These are phyloP conservation scores for Tyria jacobaeae DNA, from an alignment of 2,888 invertebrate genomes.

Conservation along the genomic window DNA sequence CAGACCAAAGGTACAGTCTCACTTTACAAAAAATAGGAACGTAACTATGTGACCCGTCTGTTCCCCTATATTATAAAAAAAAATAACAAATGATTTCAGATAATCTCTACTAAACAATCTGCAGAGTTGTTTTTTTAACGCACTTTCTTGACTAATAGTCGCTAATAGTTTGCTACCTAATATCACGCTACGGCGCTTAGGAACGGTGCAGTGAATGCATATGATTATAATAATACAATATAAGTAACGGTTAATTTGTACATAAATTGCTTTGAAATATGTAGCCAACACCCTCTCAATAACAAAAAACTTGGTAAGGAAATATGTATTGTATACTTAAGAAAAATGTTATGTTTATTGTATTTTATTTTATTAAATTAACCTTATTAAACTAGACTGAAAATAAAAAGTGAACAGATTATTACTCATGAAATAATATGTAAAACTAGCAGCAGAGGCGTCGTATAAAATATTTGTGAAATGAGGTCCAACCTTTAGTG, in stretches of 20 bases:
- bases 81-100: no score
- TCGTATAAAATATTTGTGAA: slow-evolving; percentile 1
- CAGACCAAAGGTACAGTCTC: slow-evolving; percentile 1
- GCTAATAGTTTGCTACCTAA: no score
- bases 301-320: background rate
- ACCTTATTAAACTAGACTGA: no score
- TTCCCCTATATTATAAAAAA: no score
- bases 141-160: no score
- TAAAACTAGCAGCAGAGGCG: background rate
- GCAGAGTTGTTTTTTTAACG: no score
- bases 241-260: background rate
- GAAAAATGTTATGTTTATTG: background rate
- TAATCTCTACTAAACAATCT: no score
- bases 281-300: background rate
- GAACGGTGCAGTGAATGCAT: background rate
- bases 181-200: background rate
- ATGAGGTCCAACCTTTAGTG: slow-evolving; percentile 35
- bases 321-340: background rate
- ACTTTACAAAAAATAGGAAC: background rate
- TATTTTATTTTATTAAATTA: no score
- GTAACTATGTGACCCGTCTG: no score
- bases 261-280: background rate
- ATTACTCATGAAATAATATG: no score
- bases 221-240: no score
- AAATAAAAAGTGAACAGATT: no score